A percentile compares a stretch with the other conserved stretches of the same genome.
Evolutionary conservation across 2,113 vertebrate species (phyloP).

Genomic region (Elephas maximus): DNA sequence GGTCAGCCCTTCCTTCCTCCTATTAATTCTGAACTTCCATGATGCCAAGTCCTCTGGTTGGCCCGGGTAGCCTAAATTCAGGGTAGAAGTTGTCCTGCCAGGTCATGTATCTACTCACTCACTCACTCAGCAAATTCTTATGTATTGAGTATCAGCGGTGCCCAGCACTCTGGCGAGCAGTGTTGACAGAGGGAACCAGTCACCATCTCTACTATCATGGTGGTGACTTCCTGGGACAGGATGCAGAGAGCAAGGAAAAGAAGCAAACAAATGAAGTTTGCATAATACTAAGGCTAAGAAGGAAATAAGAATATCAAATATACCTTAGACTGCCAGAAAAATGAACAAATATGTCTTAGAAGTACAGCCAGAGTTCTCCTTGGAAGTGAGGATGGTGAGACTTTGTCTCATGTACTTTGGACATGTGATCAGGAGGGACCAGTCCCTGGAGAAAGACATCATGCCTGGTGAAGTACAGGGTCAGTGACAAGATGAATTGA

Average conservation of each 20-base stretch:
- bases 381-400: no score
- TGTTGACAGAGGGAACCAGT: not conserved
- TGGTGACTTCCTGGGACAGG: no score
- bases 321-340: no score
- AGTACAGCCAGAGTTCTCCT: no score
- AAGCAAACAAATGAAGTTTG: not conserved
- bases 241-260: not conserved
- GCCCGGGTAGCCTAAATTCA: not conserved
- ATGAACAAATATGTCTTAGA: no score
- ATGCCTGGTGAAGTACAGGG: no score
- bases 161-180: not conserved
- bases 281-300: no score
- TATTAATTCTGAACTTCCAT: not conserved
- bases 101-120: not conserved
- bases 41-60: not conserved
- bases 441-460: no score
- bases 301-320: not conserved
- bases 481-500: no score
- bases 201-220: rapidly evolving
- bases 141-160: no score
- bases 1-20: not conserved
- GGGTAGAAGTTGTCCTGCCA: not conserved
- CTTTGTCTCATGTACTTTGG: no score
- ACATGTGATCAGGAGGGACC: no score
- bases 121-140: not conserved